A percentile compares a stretch with the other conserved stretches of the same genome.
phyloP scores from a whole-genome alignment of 2,797 vertebrate species.

The Morus bassanus region DNA sequence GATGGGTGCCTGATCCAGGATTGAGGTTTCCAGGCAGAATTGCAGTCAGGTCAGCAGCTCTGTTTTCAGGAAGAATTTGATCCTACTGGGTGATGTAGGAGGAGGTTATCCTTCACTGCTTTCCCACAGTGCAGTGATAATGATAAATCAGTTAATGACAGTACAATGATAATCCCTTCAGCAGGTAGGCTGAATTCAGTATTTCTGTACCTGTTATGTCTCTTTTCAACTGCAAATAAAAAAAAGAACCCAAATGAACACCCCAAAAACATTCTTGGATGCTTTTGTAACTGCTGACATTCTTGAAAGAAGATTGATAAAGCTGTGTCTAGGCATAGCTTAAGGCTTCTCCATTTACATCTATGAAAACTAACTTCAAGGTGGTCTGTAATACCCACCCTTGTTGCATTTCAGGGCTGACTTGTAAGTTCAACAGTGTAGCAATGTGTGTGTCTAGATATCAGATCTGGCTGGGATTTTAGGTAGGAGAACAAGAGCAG shows the following conservation, averaged over 20 bases:
- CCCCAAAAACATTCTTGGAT: neutral
- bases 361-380: neutral
- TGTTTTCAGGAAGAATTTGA: neutral
- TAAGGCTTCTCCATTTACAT: neutral
- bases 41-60: neutral
- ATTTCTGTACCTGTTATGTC: neutral
- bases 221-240: neutral
- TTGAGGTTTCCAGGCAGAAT: neutral
- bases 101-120: neutral
- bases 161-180: neutral
- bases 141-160: neutral
- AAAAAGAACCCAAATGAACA: rapidly evolving
- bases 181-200: neutral
- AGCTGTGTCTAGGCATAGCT: neutral
- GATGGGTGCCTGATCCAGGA: neutral
- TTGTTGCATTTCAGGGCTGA: neutral
- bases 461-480: neutral
- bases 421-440: neutral
- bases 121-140: neutral
- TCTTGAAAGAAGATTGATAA: neutral
- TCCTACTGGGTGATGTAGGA: neutral
- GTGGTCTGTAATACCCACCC: neutral
- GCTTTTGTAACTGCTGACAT: neutral
- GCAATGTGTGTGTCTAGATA: neutral
- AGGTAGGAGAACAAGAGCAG: neutral